Base-by-base conservation (phyloP, 1,140 invertebrate genomes). In the Plodia interpunctella region DNA sequence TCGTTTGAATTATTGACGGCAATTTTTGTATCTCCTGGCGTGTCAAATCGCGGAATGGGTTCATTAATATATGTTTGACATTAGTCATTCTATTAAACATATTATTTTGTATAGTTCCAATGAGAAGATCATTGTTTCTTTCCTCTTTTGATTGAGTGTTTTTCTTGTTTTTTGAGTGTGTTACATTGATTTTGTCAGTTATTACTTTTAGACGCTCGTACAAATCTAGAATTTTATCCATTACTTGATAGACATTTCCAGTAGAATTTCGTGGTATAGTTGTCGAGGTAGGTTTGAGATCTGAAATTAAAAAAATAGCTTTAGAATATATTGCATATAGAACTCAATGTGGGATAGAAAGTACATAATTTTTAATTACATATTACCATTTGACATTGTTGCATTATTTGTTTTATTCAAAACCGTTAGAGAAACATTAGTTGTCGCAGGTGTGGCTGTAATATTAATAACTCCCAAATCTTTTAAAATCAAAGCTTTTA, bases 1-100 rank as follows among this genome's bases (percentile, higher is more conserved):
- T 85, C 11, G 83, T 87, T 68, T 88, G 85, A 50, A 88, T 65
- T 5, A 72, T 85, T 35, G 28, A 53, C n/a, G 19, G 19, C n/a
- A 53, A 25, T 13, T 53, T 21, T 21, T 53, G 5, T n/a, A 21
- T 25, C 5, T 53, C 20, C 20, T 20, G 51, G n/a, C 51, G 51
- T 1, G 38, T 44, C 38, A 44, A 15, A 17, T 15, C 38, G 38
- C 21, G 51, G 20, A 25, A 21, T 25, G 51, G 21, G n/a, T 53
- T 53, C 51, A 53, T 53, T 5, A 25, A 0, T n/a, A 53, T n/a
- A 18, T 53, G 18, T n/a, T 53, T 25, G 2, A 25, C 17, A 25
- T 53, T 53, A 13, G 51, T 21, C 51, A 53, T 21, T 21, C 4
- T 21, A 25, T 53, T 44, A 3, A 15, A 44, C 15, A 17, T 44